A percentile compares a stretch with the other conserved stretches of the same genome.
Evolutionary conservation across 2,888 invertebrate species (phyloP).

Genomic region (Phorcus lineatus): DNA sequence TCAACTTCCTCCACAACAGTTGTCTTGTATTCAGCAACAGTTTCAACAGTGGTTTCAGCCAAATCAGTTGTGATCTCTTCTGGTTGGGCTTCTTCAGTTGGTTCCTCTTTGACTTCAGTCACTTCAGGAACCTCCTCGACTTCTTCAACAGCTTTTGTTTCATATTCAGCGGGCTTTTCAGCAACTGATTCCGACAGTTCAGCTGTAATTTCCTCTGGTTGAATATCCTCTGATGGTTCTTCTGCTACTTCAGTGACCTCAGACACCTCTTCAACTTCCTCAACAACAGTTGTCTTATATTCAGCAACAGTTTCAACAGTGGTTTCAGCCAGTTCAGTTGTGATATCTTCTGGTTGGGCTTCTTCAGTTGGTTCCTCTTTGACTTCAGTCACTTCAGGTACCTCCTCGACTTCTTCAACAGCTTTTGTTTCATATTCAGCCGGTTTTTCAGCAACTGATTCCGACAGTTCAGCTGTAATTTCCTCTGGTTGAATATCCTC

Average conservation of each 20-base stretch:
- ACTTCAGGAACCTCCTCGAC: conserved; percentile 26
- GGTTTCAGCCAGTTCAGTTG: conserved; percentile 39
- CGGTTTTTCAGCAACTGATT: conserved; percentile 32
- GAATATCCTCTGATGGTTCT: conserved; percentile 30
- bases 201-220: conserved; percentile 29
- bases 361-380: conserved; percentile 30
- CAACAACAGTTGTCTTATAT: neutral
- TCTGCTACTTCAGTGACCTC: conserved; percentile 21
- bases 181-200: conserved; percentile 33
- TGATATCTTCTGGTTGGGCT: conserved; percentile 37
- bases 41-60: conserved; percentile 25
- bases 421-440: conserved; percentile 27
- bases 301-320: conserved; percentile 10
- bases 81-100: conserved; percentile 34
- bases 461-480: conserved; percentile 28
- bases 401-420: conserved; percentile 24
- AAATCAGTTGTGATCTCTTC: conserved; percentile 34
- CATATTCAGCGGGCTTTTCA: conserved; percentile 30
- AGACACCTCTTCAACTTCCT: conserved; percentile 19
- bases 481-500: conserved; percentile 33
- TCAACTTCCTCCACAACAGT: conserved; percentile 33
- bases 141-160: conserved; percentile 30
- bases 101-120: conserved; percentile 16
- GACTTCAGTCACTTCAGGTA: conserved; percentile 9
- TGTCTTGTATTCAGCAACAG: conserved; percentile 26